A percentile compares a stretch with the other conserved stretches of the same genome.
These are phyloP conservation scores for Drosophila neonasuta DNA, from an alignment of 2,888 invertebrate species.

Conservation along the genomic window DNA sequence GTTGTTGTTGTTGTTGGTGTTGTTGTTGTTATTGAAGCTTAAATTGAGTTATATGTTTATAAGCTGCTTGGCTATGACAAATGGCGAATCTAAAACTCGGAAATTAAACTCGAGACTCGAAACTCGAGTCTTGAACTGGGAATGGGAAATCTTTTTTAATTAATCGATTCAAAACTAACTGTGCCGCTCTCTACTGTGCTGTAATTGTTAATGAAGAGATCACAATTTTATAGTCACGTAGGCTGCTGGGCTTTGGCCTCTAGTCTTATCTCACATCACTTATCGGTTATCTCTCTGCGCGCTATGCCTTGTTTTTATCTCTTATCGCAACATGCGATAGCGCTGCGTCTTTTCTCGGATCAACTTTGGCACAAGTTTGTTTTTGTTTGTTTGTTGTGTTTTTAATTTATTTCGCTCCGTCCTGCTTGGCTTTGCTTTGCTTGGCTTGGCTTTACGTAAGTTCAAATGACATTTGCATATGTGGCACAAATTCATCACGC, in stretches of 20 bases:
- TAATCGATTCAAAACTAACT: slow-evolving; percentile 60
- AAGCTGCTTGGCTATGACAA: slow-evolving; percentile 39
- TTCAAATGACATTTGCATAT: slow-evolving; percentile 59
- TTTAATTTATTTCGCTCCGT: slow-evolving; percentile 18
- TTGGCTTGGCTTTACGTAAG: slow-evolving; percentile 40
- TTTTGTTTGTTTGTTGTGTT: slow-evolving; percentile 14
- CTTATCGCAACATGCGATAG: slow-evolving; percentile 57
- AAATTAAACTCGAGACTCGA: slow-evolving; percentile 9
- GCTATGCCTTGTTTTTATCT: slow-evolving; percentile 31
- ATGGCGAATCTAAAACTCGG: slow-evolving; percentile 24
- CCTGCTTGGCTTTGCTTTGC: not conserved
- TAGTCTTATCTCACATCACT: slow-evolving; percentile 20
- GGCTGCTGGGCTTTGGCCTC: slow-evolving; percentile 17
- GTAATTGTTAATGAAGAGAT: slow-evolving; percentile 42
- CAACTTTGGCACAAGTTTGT: slow-evolving; percentile 24
- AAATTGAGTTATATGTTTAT: slow-evolving; percentile 51
- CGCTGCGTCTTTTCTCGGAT: slow-evolving; percentile 53
- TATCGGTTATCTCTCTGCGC: slow-evolving; percentile 25
- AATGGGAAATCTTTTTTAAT: slow-evolving; percentile 36
- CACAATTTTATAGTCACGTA: slow-evolving; percentile 62
- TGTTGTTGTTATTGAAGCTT: slow-evolving; percentile 36
- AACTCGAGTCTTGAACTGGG: slow-evolving; percentile 14
- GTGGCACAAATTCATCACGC: slow-evolving; percentile 54
- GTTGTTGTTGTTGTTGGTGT: slow-evolving; percentile 28
- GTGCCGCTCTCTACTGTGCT: slow-evolving; percentile 12